Base-by-base conservation (phyloP, 2,113 vertebrate species). In the Eptesicus fuscus region DNA sequence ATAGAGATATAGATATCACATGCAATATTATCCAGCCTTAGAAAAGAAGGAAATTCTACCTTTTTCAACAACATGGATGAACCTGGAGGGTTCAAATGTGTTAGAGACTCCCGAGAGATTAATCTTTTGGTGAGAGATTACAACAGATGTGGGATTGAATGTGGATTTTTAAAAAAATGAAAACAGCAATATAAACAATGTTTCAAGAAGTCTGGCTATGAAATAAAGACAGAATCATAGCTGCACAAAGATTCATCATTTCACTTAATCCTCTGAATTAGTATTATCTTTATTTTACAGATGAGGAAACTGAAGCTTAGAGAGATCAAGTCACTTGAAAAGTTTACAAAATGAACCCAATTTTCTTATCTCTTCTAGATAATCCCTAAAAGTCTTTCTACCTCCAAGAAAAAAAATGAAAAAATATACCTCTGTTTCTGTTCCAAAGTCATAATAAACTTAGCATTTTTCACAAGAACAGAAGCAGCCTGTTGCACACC, bases 401-500 rank as follows among this genome's bases (percentile, higher is more conserved):
- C 22, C n/a, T 83, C 2, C 59, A 95, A 77, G 42, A 97, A 93
- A 77, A 59, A 63, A 94, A 89, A 80, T 25, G 13, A 88, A 93
- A 94, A 95, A 93, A 47, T 56, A 87, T 98, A 99, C 99, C 99
- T 99, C 97, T 99, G 98, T 98, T 99, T 99, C 98, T 99, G 99
- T 94, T 99, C 99, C 56, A 97, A 4, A 85, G 97, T 98, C 98
- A 99, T 98, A 35, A 99, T 98, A 98, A 99, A 99, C 90, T 98
- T 99, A 86, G 99, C 98, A 96, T 99, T 99, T 98, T 99, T 99
- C 91, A 99, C 98, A 96, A 99, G 98, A 97, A 99, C 98, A 95
- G 98, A 97, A 95, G 99, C 99, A 4, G 99, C 99, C 95, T 99
- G 99, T 95, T 99, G 99, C 77, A 98, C 99, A 98, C 99, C 99